phyloP scores from a whole-genome alignment of 2,797 vertebrate genomes.

The Schizopygopsis pylzovi region DNA sequence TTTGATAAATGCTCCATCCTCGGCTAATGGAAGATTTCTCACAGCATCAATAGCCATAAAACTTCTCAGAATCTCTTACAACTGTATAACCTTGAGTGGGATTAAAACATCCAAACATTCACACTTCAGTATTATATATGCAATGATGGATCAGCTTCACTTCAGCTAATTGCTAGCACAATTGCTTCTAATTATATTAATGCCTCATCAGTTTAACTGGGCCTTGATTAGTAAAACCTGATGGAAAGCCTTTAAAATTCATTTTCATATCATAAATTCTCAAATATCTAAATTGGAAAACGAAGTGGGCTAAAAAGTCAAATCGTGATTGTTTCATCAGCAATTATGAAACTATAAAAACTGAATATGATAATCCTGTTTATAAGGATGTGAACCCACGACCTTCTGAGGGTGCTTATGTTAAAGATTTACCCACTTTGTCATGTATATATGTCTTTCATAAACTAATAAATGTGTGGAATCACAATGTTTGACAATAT shows the following conservation, averaged over 20 bases:
- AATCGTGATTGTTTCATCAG: not conserved
- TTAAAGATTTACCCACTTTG: not conserved
- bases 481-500: not conserved
- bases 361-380: not conserved
- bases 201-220: slow-evolving; percentile 27
- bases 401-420: not conserved
- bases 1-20: slow-evolving; percentile 60
- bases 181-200: slow-evolving; percentile 29
- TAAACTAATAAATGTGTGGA: not conserved
- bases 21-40: slow-evolving; percentile 50
- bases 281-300: not conserved
- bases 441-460: not conserved
- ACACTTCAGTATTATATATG: slow-evolving; percentile 15
- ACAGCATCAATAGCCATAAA: slow-evolving; percentile 52
- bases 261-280: slow-evolving; percentile 22
- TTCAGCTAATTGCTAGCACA: slow-evolving; percentile 27
- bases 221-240: slow-evolving; percentile 25
- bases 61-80: slow-evolving; percentile 41
- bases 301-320: not conserved
- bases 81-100: slow-evolving; percentile 44
- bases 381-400: not conserved
- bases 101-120: slow-evolving; percentile 43
- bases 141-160: slow-evolving; percentile 23
- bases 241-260: slow-evolving; percentile 11
- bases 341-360: not conserved